Conservation (phyloP, 2,113 vertebrate species). For the Melanostigma gelatinosum region DNA sequence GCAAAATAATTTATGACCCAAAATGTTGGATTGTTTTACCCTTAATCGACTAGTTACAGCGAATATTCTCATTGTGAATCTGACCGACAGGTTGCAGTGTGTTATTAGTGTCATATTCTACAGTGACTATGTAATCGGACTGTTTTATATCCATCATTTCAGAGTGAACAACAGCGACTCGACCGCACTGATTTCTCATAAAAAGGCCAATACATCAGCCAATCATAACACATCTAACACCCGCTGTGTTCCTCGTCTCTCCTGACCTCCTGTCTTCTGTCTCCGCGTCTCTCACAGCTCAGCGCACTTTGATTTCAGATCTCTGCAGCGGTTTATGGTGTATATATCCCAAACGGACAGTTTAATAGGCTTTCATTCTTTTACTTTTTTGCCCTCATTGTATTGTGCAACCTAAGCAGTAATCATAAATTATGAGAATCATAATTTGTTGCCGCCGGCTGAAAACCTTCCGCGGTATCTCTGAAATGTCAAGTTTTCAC, state of each 20-base stretch:
- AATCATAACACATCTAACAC: constrained; percentile 44
- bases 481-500: constrained; percentile 67
- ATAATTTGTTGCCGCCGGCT: constrained; percentile 65
- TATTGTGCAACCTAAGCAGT: constrained; percentile 73
- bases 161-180: constrained; percentile 32
- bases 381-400: constrained; percentile 39
- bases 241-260: constrained; percentile 19
- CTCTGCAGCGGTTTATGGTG: constrained; percentile 65
- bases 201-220: constrained; percentile 53
- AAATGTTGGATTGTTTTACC: background rate
- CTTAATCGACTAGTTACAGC: background rate
- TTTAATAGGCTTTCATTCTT: constrained; percentile 68
- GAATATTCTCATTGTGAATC: background rate
- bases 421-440: constrained; percentile 75
- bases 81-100: background rate
- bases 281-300: constrained; percentile 31
- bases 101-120: background rate
- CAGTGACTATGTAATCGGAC: constrained; percentile 18
- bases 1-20: background rate
- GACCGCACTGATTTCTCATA: constrained; percentile 50
- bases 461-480: constrained; percentile 45
- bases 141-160: constrained; percentile 5
- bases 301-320: constrained; percentile 67
- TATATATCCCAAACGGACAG: constrained; percentile 70
- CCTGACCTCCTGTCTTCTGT: constrained; percentile 58